Base-by-base conservation (phyloP, 2,113 vertebrate genomes). In the Acinonyx jubatus region DNA sequence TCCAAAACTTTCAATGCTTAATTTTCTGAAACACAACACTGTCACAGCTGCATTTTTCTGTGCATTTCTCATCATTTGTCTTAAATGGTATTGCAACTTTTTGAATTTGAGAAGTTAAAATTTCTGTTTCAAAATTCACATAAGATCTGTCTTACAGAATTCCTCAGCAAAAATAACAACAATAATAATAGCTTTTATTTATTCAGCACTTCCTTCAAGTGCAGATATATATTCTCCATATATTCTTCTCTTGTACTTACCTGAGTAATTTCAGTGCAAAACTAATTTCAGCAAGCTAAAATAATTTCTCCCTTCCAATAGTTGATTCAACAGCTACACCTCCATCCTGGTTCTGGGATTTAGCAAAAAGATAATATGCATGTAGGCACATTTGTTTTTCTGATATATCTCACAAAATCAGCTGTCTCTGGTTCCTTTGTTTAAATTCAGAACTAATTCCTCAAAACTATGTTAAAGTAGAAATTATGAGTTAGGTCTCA, bases 371-470 rank as follows among this genome's bases (percentile, higher is more conserved):
- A 81, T n/a, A 48, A 27, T 45, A 68, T 38, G 10, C 61, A 50
- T 63, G 23, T 74, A 57, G 36, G n/a, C 41, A 63, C n/a, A 65
- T 84, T 63, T 85, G 36, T 90, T 57, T 86, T 87, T 50, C 31
- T 48, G 57, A 45, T 66, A 27, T 9, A 65, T 38, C 36, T 90
- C 74, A 94, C 68, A 90, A 94, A 94, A 83, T 71, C 31, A 90
- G 66, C 31, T 84, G 8, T 63, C 48, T 55, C 57, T 48, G 55
- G 14, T 50, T 89, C 38, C 36, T 92, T 86, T 86, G 61, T 81
- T 91, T 89, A 94, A 94, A 82, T 80, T 89, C 38, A 45, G 69
- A 94, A 84, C 52, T 65, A 93, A 94, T 82, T 83, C 48, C 31
- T 94, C 50, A 82, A 94, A 65, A 94, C 80, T n/a, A n/a, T 29